Conservation (phyloP, 2,797 vertebrate genomes). For the Nyctibius grandis region DNA sequence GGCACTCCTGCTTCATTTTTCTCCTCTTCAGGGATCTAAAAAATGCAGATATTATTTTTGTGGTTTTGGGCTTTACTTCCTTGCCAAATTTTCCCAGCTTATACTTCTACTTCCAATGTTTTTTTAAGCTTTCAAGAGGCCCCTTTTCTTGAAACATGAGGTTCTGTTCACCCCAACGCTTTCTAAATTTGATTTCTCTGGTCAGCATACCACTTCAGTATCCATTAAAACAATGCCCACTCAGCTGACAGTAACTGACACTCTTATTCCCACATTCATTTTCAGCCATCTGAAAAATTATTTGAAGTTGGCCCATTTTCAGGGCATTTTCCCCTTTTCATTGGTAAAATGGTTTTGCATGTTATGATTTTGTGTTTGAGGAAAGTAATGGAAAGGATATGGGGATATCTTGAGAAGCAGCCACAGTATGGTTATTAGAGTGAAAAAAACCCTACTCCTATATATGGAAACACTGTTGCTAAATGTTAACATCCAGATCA, state of each 20-base stretch:
- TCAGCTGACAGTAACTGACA: neutral
- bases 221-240: slow-evolving; percentile 15
- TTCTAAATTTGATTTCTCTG: slow-evolving; percentile 28
- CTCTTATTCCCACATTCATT: slow-evolving; percentile 5
- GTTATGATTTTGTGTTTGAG: neutral
- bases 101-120: slow-evolving; percentile 42
- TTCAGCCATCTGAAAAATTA: slow-evolving; percentile 13
- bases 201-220: neutral
- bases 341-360: neutral
- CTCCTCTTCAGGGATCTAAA: slow-evolving; percentile 51
- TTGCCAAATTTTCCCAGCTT: slow-evolving; percentile 49
- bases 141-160: slow-evolving; percentile 42
- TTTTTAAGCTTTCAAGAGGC: slow-evolving; percentile 57
- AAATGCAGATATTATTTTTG: slow-evolving; percentile 67
- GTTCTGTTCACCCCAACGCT: slow-evolving; percentile 24
- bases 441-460: neutral
- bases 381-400: neutral
- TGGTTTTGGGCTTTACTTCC: slow-evolving; percentile 41
- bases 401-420: neutral
- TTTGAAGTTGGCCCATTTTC: slow-evolving; percentile 3
- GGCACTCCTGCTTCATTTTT: slow-evolving; percentile 55
- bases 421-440: neutral
- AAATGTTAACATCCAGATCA: neutral
- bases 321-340: neutral
- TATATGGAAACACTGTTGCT: neutral